These are phyloP conservation scores for Megaceryle maxima DNA, from an alignment of 2,113 vertebrate genomes.

Conservation along the genomic window DNA sequence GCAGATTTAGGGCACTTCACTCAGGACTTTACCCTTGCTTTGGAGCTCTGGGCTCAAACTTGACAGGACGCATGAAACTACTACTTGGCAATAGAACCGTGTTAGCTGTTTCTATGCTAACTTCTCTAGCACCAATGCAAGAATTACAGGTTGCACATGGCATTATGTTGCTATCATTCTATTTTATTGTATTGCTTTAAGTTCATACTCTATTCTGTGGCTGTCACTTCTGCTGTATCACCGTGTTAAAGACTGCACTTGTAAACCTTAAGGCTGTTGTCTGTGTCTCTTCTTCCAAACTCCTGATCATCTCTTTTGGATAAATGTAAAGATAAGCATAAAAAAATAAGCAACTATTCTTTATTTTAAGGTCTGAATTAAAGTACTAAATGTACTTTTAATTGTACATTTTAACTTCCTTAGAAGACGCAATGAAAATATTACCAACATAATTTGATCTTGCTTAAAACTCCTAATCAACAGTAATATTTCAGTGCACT, in stretches of 20 bases:
- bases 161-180: neutral
- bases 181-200: neutral
- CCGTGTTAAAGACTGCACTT: neutral
- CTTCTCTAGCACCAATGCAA: neutral
- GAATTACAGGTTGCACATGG: accelerated
- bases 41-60: neutral
- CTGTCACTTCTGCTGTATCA: neutral
- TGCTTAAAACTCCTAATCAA: neutral
- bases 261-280: neutral
- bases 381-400: neutral
- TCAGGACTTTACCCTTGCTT: neutral
- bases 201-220: neutral
- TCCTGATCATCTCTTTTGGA: neutral
- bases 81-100: neutral
- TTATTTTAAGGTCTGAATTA: neutral
- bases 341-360: neutral
- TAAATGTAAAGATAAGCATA: neutral
- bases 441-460: neutral
- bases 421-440: neutral
- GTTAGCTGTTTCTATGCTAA: neutral
- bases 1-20: neutral
- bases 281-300: neutral
- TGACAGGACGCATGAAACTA: neutral
- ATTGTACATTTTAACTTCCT: neutral
- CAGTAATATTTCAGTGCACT: neutral